These are phyloP conservation scores for Megalops atlanticus DNA, from an alignment of 2,113 vertebrate species.

Conservation along the genomic window DNA sequence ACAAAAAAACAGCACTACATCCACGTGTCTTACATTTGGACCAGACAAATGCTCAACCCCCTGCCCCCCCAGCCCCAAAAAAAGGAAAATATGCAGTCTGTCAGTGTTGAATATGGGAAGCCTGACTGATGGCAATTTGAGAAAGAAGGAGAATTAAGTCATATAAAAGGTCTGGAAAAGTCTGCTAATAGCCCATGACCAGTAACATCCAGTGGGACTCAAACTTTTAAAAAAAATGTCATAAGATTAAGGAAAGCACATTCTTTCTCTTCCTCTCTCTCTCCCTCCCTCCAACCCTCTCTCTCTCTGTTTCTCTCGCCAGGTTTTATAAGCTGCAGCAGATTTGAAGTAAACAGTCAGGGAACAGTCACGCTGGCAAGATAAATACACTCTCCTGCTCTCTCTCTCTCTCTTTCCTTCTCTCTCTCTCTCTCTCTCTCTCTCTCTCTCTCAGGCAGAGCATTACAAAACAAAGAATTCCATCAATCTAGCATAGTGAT, in stretches of 20 bases:
- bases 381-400: neutral
- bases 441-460: neutral
- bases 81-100: neutral
- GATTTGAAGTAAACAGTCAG: neutral
- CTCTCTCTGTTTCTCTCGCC: neutral
- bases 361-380: neutral
- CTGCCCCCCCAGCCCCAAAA: neutral
- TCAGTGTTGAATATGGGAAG: neutral
- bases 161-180: constrained; percentile 16
- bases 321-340: neutral
- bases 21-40: neutral
- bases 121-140: neutral
- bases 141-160: constrained; percentile 10
- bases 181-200: constrained; percentile 15
- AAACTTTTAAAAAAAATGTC: constrained; percentile 18
- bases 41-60: neutral
- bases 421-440: too few species aligned
- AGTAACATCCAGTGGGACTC: neutral
- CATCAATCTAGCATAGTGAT: too few species aligned
- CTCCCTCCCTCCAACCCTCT: neutral
- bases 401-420: too few species aligned
- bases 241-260: neutral
- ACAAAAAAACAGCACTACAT: neutral
- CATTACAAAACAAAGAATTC: too few species aligned
- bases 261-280: constrained; percentile 1